These are phyloP conservation scores for Mystacornis crossleyi DNA, from an alignment of 2,113 vertebrate species.

Conservation along the genomic window DNA sequence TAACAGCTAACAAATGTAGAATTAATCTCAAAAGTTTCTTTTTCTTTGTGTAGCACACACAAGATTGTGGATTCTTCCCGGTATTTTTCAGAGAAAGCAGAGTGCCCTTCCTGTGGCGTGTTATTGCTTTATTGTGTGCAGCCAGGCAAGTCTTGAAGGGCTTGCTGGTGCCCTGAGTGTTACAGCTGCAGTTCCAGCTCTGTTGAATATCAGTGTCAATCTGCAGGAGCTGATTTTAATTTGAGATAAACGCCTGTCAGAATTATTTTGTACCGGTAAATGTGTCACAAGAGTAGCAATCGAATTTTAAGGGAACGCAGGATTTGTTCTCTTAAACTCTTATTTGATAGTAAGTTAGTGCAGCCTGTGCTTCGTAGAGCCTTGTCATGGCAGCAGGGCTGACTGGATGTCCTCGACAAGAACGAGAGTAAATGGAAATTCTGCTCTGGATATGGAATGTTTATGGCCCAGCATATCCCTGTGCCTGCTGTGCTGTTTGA, in stretches of 20 bases:
- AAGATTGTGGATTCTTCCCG: background rate
- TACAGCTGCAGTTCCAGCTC: background rate
- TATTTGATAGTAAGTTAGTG: background rate
- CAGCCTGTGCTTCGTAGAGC: background rate
- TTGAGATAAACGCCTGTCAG: background rate
- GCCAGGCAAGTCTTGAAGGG: background rate
- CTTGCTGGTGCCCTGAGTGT: background rate
- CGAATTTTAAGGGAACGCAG: background rate
- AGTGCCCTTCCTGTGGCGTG: accelerated
- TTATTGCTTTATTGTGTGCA: background rate
- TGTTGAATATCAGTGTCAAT: background rate
- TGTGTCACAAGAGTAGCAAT: accelerated
- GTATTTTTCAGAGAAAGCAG: background rate
- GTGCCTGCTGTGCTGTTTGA: background rate
- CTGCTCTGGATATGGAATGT: background rate
- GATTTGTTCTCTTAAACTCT: background rate
- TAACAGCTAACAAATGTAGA: background rate
- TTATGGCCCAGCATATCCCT: background rate
- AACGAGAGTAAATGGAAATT: background rate
- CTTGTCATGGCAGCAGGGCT: background rate
- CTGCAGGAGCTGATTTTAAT: background rate
- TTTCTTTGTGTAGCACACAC: background rate
- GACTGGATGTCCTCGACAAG: accelerated
- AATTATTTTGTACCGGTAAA: background rate
- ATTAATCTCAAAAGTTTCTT: too few species aligned